Evolutionary conservation across 2,888 invertebrate species (phyloP), one percentile per base, ranked within the genome.

Genomic region (Epistrophe eligans): DNA sequence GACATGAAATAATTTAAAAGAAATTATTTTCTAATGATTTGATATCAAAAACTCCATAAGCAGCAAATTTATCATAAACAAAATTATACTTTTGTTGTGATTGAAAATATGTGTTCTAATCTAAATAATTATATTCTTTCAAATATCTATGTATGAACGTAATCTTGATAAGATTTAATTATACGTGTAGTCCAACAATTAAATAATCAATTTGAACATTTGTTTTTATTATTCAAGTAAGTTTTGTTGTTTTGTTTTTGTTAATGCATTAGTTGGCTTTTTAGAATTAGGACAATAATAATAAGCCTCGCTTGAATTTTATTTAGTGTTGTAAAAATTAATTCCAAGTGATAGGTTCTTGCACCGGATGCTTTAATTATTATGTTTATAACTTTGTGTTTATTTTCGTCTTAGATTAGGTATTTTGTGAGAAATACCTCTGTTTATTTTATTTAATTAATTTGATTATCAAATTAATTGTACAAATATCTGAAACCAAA

Each of bases 161-260:
- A 28, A 48, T 55, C 55, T n/a, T 55, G 55, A 55, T 55, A 55
- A 55, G 4, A 55, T n/a, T 55, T 55, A 55, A 55, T 55, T 55
- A 28, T n/a, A 15, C 6, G 24, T 52, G 28, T 28, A 55, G 50
- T 11, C 11, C 2, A 28, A 32, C 55, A 55, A 32, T 55, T 55
- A 55, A 55, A 32, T 55, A 55, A 55, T 55, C 15, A 55, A 32
- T 32, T 55, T n/a, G 55, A 32, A 55, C 28, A n/a, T 55, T 55
- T n/a, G 15, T 10, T 28, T 32, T 28, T 11, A 28, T 55, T 15
- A 55, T 55, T 55, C 5, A 32, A 32, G 15, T 24, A 3, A 28
- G 13, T 13, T 55, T 28, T 24, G 24, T 24, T 24, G 10, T 19
- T 52, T 10, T 50, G 3, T 13, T 5, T 0, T 24, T 9, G 24